These are phyloP conservation scores for Bubalus kerabau DNA, from an alignment of 2,113 vertebrate genomes.

Conservation along the genomic window DNA sequence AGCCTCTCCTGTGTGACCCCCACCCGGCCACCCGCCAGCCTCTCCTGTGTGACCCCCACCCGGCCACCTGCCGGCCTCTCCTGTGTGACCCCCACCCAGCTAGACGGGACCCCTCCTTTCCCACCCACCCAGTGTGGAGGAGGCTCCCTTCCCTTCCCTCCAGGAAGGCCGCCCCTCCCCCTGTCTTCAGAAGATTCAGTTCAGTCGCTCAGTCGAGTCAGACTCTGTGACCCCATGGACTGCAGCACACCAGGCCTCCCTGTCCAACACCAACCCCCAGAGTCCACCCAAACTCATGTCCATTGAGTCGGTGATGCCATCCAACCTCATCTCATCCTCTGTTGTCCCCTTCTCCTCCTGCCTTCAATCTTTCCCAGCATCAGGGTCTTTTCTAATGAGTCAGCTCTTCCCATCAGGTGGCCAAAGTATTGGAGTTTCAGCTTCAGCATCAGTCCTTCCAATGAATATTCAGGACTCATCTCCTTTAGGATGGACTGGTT, in stretches of 20 bases:
- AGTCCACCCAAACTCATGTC: background rate
- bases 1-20: background rate
- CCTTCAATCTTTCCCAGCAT: background rate
- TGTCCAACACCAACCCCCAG: background rate
- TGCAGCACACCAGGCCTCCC: background rate
- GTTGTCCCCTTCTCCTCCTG: rapidly evolving
- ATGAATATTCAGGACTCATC: background rate
- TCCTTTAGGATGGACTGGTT: background rate
- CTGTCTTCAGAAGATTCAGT: background rate
- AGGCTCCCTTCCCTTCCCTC: background rate
- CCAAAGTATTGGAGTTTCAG: background rate
- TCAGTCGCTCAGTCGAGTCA: rapidly evolving
- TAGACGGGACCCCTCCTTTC: background rate
- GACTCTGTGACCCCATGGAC: background rate
- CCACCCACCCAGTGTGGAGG: background rate
- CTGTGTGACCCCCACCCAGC: background rate
- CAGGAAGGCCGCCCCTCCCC: background rate
- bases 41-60: background rate
- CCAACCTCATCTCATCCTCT: background rate
- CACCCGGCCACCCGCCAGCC: background rate
- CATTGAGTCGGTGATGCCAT: background rate
- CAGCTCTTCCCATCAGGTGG: background rate
- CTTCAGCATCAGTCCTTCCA: background rate
- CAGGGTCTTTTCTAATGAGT: background rate
- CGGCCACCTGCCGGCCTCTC: background rate